Evolutionary conservation across 2,113 vertebrate genomes (phyloP), one percentile per base, ranked within the genome.

Genomic region (Heloderma charlesbogerti): DNA sequence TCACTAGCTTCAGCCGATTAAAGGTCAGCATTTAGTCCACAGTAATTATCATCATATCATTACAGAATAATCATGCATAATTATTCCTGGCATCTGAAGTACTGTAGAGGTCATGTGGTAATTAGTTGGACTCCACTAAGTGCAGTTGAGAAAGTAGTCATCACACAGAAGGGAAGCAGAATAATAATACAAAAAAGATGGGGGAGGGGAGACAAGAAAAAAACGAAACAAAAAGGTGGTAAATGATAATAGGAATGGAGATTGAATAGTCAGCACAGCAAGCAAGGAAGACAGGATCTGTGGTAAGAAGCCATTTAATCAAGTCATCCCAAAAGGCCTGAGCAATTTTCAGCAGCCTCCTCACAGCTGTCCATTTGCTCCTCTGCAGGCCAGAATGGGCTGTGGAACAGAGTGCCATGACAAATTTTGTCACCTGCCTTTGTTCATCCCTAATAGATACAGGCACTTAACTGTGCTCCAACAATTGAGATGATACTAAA

Each of bases 101-200:
- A 72, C 48, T 37, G 57, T 20, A 20, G 60, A 84, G 48, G 78
- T 92, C 79, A 92, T 57, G 40, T 16, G 18, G 63, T 78, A 92
- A 92, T 92, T 92, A 92, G 45, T 45, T 54, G 43, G 69, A 87
- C 40, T 67, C 79, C 9, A 27, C 85, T 92, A 84, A 92, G 60
- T 87, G 40, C 34, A 87, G 27, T 2, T 69, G 51, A 3, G 75
- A 72, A 89, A 91, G 15, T 80, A 69, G 48, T 3, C 45, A 54
- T 27, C 40, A 45, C 63, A 69, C 29, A 72, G 63, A 6, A 80
- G 16, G n/a, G 40, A 90, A 22, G 29, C 12, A 80, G 27, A 57
- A 81, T 43, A 82, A 40, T 18, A 71, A 45, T 69, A 66, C 8
- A 51, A 75, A 45, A 67, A 29, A 8, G 34, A 16, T 29, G 22